A percentile compares a stretch with the other conserved stretches of the same genome.
Conservation (phyloP, 2,888 invertebrate species). For the Dolomedes plantarius region DNA sequence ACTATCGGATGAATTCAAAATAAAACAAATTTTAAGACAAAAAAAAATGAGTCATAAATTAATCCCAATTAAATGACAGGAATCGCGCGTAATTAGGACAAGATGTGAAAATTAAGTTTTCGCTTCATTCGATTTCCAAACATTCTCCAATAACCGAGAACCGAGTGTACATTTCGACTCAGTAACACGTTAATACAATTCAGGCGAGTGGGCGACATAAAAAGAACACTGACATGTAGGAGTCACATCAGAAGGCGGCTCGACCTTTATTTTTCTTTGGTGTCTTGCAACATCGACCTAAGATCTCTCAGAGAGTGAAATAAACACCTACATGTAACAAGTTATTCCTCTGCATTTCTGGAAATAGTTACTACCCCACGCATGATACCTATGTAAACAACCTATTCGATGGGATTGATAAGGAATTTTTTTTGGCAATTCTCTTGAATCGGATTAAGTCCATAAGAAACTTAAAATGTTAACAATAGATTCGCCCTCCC, state of each 20-base stretch:
- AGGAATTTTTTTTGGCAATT: too few species aligned
- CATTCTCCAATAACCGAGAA: too few species aligned
- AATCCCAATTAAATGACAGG: too few species aligned
- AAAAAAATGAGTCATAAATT: too few species aligned
- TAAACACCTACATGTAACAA: not conserved
- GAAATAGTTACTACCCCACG: not conserved
- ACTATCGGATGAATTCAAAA: too few species aligned
- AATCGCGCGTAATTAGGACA: too few species aligned
- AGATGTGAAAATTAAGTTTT: too few species aligned
- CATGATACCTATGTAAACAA: not conserved
- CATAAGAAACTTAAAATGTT: too few species aligned
- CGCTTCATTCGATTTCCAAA: too few species aligned
- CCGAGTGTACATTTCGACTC: not conserved
- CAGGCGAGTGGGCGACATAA: not conserved
- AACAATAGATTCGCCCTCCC: too few species aligned
- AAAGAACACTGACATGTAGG: not conserved
- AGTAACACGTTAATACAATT: not conserved
- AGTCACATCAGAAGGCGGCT: not conserved
- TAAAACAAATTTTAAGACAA: too few species aligned
- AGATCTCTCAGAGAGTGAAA: not conserved
- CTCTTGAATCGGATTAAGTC: too few species aligned
- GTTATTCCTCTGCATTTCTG: not conserved
- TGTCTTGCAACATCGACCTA: not conserved
- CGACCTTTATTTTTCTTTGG: not conserved
- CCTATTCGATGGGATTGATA: not conserved